Conservation (phyloP, 2,113 vertebrate genomes). For the Polyodon spathula region DNA sequence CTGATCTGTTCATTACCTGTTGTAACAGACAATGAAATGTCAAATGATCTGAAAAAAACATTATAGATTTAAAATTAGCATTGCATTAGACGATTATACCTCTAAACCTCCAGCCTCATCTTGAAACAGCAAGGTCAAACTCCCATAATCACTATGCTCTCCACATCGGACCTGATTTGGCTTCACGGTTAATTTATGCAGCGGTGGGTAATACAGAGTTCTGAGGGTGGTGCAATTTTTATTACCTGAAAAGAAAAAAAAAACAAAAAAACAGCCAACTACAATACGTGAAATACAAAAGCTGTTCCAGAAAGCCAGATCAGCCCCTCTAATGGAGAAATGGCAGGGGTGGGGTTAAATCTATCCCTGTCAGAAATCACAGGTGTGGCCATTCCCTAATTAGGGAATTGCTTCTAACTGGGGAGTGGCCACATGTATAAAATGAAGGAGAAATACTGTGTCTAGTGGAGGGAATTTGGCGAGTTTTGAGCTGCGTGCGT, state of each 20-base stretch:
- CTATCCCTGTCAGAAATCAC: background rate
- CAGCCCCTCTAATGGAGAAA: background rate
- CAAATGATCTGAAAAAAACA: too few species aligned
- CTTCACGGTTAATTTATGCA: conserved; percentile 30
- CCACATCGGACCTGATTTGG: conserved; percentile 54
- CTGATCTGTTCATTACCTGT: conserved; percentile 44
- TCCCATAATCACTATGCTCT: conserved; percentile 60
- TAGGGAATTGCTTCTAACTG: too few species aligned
- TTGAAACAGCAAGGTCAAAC: conserved; percentile 57
- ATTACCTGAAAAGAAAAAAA: conserved; percentile 25
- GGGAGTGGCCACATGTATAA: too few species aligned
- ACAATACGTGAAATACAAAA: background rate
- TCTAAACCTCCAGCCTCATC: conserved; percentile 42
- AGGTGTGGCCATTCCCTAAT: too few species aligned
- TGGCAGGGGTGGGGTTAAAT: background rate
- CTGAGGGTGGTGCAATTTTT: conserved; percentile 42
- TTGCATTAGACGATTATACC: conserved; percentile 36
- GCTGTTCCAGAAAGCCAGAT: background rate
- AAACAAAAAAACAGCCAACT: background rate
- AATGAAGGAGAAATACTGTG: too few species aligned
- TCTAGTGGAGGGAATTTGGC: too few species aligned
- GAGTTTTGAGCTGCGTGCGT: too few species aligned
- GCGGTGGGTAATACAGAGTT: conserved; percentile 49
- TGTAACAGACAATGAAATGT: background rate
- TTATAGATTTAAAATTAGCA: too few species aligned